Base-by-base conservation (phyloP, 2,113 vertebrate species). In the cat (Felis catus) region DNA sequence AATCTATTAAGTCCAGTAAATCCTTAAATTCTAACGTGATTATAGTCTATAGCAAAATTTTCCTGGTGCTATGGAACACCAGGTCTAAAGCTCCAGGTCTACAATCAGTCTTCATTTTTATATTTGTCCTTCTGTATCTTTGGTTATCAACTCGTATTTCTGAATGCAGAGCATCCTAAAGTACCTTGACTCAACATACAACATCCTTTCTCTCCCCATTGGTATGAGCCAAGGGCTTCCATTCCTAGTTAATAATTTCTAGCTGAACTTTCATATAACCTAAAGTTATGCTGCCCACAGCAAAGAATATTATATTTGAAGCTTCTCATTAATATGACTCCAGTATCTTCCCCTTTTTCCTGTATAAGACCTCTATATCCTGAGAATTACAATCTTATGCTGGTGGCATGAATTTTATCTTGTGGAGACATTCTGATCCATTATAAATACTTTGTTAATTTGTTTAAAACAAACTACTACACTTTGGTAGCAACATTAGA, bases 361-460 rank as follows among this genome's bases (percentile, higher is more conserved):
- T 89, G 15, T n/a, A 15, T 18, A 53, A 41, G 82, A 61, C n/a
- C 29, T 93, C 7, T n/a, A 1, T 53, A 41, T 41, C 36, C 29
- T 7, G 3, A 81, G 68, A 89, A 71, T 90, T 85, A 45, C 8
- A 29, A 13, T 71, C 68, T 41, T 61, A 5, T 4, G 9, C 18
- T 39, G 31, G 31, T 39, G 15, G 25, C 13, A 45, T 79, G 95
- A 21, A 55, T 85, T 97, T 97, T 96, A 39, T 73, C 51, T 91
- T 82, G 61, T 18, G 18, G 51, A 95, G n/a, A 79, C 39, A 73
- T 78, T 89, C 27, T 41, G 39, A 83, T 78, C 33, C 16, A n/a
- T 61, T 91, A 66, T 16, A 95, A 79, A 31, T 86, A 63, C 65
- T 63, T 91, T 23, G 76, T 94, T 87, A 45, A 70, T 92, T 93